Percentiles rank a stretch among this genome's conserved stretches.
These are phyloP conservation scores for Acanthoscelides obtectus DNA, from an alignment of 2,888 invertebrate genomes.

Conservation along the genomic window DNA sequence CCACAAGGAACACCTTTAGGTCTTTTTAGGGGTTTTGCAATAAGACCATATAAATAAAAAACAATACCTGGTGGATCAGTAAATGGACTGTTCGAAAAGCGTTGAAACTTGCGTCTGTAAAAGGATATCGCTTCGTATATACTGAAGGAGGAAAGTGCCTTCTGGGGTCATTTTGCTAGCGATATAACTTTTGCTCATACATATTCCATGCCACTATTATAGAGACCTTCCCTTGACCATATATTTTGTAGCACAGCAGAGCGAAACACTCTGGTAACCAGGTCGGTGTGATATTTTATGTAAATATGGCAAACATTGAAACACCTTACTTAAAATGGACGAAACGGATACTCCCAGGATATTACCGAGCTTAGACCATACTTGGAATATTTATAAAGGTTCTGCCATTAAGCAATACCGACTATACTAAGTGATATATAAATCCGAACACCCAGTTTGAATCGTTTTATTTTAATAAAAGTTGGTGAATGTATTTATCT, in stretches of 20 bases:
- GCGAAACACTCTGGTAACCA: neutral
- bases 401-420: no score
- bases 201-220: neutral
- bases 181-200: neutral
- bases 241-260: neutral
- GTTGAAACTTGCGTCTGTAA: neutral
- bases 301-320: neutral
- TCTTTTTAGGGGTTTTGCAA: no score
- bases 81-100: no score
- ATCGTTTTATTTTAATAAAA: no score
- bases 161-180: neutral
- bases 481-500: no score
- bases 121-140: neutral
- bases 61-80: no score
- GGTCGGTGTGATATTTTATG: neutral
- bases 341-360: neutral
- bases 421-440: no score
- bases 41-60: no score
- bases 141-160: neutral
- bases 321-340: neutral
- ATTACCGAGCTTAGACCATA: neutral
- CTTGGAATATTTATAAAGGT: neutral
- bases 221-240: neutral
- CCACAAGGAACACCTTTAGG: no score
- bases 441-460: no score